Evolutionary conservation across 2,888 invertebrate genomes (phyloP).

Genomic region (Sipunculus nudus): DNA sequence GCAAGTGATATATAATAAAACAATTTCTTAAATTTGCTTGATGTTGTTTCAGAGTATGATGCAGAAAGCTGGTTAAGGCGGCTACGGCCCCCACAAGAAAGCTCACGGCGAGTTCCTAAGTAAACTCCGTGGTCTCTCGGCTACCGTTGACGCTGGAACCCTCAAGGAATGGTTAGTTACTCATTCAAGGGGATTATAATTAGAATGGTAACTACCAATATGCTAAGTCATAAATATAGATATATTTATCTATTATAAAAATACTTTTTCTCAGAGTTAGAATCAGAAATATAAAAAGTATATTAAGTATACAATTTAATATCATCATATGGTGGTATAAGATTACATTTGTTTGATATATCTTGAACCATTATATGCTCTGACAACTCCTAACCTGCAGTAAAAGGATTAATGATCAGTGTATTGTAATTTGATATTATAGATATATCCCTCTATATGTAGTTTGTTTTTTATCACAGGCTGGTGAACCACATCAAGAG

Average conservation of each 20-base stretch:
- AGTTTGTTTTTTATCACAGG: constrained; percentile 12
- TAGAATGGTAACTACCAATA: background rate
- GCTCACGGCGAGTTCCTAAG: constrained; percentile 10
- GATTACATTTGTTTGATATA: background rate
- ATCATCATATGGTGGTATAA: background rate
- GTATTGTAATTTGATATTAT: too few species aligned
- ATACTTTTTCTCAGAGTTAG: too few species aligned
- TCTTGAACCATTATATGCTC: background rate
- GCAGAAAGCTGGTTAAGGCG: constrained; percentile 10
- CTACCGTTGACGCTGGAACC: constrained; percentile 6
- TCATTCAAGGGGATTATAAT: too few species aligned
- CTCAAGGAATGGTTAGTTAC: constrained; percentile 20
- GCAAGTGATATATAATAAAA: too few species aligned
- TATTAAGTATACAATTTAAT: background rate
- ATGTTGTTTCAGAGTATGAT: constrained; percentile 14
- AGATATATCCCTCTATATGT: too few species aligned
- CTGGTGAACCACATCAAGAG: constrained; percentile 28
- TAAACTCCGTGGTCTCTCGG: constrained; percentile 3
- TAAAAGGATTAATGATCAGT: background rate
- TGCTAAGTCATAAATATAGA: too few species aligned
- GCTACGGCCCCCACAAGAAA: constrained; percentile 8
- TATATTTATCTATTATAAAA: too few species aligned
- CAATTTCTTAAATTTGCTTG: background rate
- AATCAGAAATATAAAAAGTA: too few species aligned
- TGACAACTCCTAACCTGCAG: background rate